Conservation (phyloP, 2,888 invertebrate species). For the Acleris laterana region DNA sequence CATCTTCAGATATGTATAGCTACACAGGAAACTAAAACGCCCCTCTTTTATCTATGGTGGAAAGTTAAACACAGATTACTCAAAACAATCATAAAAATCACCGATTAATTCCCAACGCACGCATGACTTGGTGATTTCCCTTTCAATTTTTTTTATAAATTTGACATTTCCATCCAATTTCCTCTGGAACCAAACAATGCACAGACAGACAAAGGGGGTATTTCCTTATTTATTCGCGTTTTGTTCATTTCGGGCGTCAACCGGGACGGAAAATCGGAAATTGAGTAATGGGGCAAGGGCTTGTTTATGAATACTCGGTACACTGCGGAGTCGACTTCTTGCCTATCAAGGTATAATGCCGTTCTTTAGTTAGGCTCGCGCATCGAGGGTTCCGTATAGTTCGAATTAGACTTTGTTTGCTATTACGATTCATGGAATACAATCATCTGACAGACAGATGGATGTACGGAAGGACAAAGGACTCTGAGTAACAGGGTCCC, state of each 20-base stretch:
- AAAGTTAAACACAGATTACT: too few relatives aligned
- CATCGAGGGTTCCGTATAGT: too few relatives aligned
- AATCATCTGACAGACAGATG: too few relatives aligned
- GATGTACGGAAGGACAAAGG: too few relatives aligned
- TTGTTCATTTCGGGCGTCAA: constrained; percentile 48
- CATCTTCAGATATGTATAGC: too few relatives aligned
- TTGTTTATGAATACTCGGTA: constrained; percentile 46
- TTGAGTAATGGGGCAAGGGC: constrained; percentile 64
- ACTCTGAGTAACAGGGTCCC: too few relatives aligned
- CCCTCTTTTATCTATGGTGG: too few relatives aligned
- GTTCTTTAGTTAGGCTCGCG: too few relatives aligned
- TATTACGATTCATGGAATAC: too few relatives aligned
- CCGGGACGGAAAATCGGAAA: constrained; percentile 63
- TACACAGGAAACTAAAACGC: too few relatives aligned
- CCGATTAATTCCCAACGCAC: neutral
- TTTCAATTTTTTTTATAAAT: constrained; percentile 17
- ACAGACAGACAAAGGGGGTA: constrained; percentile 39
- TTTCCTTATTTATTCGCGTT: constrained; percentile 42
- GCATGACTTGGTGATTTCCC: constrained; percentile 23
- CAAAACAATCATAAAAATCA: neutral
- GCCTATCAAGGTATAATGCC: neutral
- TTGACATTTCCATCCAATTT: constrained; percentile 24
- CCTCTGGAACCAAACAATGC: constrained; percentile 24
- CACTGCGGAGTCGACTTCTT: constrained; percentile 34
- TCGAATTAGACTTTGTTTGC: too few relatives aligned